Evolutionary conservation across 1,140 invertebrate species (phyloP), one percentile per base, ranked within the genome.

Genomic region (Stegodyphus dumicola): DNA sequence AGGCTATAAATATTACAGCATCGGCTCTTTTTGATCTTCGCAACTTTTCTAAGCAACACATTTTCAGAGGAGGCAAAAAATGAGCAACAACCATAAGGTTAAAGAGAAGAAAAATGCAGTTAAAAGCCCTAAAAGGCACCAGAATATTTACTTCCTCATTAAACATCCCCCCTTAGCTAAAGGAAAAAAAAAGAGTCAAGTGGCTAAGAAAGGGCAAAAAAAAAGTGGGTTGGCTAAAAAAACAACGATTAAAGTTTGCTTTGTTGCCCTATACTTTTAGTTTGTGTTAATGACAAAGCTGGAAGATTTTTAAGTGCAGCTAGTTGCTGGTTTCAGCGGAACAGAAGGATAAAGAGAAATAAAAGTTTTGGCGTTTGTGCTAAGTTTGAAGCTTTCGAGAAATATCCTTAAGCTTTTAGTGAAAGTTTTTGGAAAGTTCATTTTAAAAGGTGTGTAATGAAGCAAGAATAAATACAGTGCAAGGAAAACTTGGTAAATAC

Each of bases 111-210:
- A 51, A 71, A 71, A 71, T 51, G 51, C 13, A 51, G 10, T 71
- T 51, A 13, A 18, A 69, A 78, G 51, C 51, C 11, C 66, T 49
- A 18, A 69, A 53, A 69, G 65, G 65, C 66, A 53, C 65, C 49
- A 54, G 77, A 69, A 78, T 70, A 78, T 78, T 78, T 78, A 78
- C 77, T 56, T 11, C 52, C 49, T 78, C 77, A 69, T 78, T 78
- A 78, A 69, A 69, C 77, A 54, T 11, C 49, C 18, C 33, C 13
- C 17, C 54, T 78, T 60, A 60, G 15, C n/a, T 18, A 13, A 66
- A 69, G 51, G 17, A 54, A 77, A 69, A 52, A 78, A 33, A 54
- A 54, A 33, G 54, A 69, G 17, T 69, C 7, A 13, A 69, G 66
- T 9, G 15, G 56, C 9, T 11, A 53, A 78, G 54, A 66, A 65